Conservation (phyloP, 2,797 vertebrate species). For the Parauchenoglanis ngamensis region DNA sequence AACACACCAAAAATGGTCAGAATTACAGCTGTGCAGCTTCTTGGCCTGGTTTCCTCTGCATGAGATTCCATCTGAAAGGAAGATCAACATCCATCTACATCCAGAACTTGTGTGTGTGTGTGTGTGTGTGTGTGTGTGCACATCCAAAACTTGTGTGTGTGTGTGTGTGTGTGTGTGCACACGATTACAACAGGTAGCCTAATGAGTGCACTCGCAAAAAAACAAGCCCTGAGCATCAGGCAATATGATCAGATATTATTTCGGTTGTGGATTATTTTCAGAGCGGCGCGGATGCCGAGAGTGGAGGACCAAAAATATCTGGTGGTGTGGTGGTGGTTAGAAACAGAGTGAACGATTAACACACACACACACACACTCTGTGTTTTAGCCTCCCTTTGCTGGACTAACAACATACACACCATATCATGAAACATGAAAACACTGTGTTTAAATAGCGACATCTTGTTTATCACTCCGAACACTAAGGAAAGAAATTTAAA, state of each 20-base stretch:
- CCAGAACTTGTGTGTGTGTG: neutral
- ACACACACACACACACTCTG: neutral
- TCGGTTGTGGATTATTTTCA: slow-evolving; percentile 23
- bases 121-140: neutral
- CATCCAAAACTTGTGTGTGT: neutral
- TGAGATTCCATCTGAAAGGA: neutral
- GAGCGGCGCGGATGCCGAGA: slow-evolving; percentile 7
- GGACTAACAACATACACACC: neutral
- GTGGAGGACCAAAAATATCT: slow-evolving; percentile 24
- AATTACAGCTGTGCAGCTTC: neutral
- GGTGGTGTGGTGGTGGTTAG: neutral
- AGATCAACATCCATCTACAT: neutral
- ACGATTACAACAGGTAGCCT: neutral
- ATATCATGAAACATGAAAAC: neutral
- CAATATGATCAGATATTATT: slow-evolving; percentile 13
- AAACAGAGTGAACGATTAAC: neutral
- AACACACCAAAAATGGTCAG: slow-evolving; percentile 6
- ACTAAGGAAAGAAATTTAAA: neutral
- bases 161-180: neutral
- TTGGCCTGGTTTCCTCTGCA: neutral
- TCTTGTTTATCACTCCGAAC: neutral
- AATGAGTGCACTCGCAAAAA: neutral
- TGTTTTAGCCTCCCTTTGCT: neutral
- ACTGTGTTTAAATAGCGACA: no score
- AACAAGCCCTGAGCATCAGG: neutral